phyloP scores from a whole-genome alignment of 2,888 invertebrate species.

The Hirudinaria manillensis region DNA sequence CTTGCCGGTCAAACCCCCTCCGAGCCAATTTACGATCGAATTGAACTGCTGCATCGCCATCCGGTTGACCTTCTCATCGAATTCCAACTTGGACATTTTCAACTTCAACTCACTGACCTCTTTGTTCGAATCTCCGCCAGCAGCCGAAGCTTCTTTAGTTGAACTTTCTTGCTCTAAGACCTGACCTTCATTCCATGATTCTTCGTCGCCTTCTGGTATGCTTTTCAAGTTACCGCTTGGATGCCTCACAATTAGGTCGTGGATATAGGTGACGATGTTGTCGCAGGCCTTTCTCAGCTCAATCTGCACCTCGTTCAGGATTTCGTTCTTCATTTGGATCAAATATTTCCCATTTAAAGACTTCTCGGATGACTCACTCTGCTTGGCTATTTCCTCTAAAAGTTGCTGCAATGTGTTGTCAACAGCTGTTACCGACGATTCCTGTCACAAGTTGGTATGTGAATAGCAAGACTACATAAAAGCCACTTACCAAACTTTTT shows the following conservation, averaged over 20 bases:
- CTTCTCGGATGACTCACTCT: background rate
- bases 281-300: conserved; percentile 25
- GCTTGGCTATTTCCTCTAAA: background rate
- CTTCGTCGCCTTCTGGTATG: conserved; percentile 27
- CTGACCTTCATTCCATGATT: conserved; percentile 12
- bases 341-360: conserved; percentile 1
- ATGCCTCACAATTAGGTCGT: conserved; percentile 19
- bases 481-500: background rate
- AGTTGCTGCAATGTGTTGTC: background rate
- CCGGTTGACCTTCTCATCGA: background rate
- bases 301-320: conserved; percentile 22
- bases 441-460: background rate
- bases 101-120: background rate
- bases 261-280: conserved; percentile 21
- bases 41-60: conserved; percentile 6
- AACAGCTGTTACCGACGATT: too few species aligned
- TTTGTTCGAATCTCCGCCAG: conserved; percentile 12
- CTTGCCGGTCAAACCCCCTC: background rate
- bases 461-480: background rate
- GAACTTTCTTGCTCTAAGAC: background rate
- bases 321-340: conserved; percentile 11
- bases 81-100: conserved; percentile 7
- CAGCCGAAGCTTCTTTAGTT: conserved; percentile 1
- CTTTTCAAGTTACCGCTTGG: conserved; percentile 17
- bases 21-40: conserved; percentile 16